Evolutionary conservation across 2,888 invertebrate species (phyloP).

Genomic region (Brachypalpus laphriformis): DNA sequence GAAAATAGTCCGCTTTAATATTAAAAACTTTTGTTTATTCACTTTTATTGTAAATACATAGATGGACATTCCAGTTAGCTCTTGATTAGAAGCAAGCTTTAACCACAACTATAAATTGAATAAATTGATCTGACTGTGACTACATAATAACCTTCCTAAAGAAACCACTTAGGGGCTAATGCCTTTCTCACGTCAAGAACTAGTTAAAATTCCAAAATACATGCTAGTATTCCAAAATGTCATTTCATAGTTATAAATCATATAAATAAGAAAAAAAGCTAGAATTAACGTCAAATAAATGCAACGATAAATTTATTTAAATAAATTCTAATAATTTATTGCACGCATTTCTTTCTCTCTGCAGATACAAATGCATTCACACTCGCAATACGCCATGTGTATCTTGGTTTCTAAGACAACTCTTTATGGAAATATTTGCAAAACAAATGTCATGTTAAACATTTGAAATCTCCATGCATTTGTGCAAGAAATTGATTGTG

Average conservation of each 20-base stretch:
- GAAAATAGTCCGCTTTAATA: too few species aligned
- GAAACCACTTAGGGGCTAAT: too few species aligned
- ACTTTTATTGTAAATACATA: too few species aligned
- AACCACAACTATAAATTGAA: too few species aligned
- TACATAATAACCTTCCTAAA: too few species aligned
- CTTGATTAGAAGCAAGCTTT: too few species aligned
- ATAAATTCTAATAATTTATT: constrained; percentile 6
- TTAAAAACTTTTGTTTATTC: too few species aligned
- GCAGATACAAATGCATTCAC: neutral
- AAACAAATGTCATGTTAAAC: constrained; percentile 8
- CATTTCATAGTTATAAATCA: too few species aligned
- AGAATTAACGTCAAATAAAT: neutral
- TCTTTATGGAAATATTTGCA: constrained; percentile 5
- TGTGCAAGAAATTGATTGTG: constrained; percentile 17
- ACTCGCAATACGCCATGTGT: neutral
- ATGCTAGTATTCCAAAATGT: neutral
- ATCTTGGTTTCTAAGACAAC: neutral
- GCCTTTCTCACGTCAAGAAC: neutral
- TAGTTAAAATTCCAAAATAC: neutral
- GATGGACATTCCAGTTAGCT: too few species aligned
- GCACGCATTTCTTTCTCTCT: neutral
- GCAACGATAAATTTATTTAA: neutral
- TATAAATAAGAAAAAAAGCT: too few species aligned
- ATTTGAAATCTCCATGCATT: constrained; percentile 1
- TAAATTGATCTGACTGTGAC: too few species aligned